Evolutionary conservation across 2,113 vertebrate genomes (phyloP).

Genomic region (Chlamydotis undulata): DNA sequence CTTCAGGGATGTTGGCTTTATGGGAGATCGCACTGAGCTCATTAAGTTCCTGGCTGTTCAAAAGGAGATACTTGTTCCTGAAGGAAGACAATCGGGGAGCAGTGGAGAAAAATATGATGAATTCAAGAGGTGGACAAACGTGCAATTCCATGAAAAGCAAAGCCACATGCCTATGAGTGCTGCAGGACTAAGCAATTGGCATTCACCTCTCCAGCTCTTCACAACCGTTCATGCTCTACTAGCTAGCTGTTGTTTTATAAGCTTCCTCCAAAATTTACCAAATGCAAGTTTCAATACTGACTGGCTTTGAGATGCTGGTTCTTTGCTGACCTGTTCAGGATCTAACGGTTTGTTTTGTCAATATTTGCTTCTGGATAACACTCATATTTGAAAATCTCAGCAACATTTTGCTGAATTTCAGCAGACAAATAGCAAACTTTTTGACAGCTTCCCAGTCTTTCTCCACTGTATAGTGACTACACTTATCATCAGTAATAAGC

Average conservation of each 20-base stretch:
- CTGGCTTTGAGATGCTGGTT: not conserved
- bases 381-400: accelerated
- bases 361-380: not conserved
- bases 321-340: not conserved
- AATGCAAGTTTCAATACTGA: not conserved
- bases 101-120: not conserved
- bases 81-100: not conserved
- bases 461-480: not conserved
- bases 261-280: not conserved
- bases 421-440: not conserved
- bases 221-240: not conserved
- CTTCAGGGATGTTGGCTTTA: constrained; percentile 96
- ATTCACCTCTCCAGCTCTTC: not conserved
- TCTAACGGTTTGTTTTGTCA: not conserved
- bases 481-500: not conserved
- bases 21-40: constrained; percentile 96
- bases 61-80: constrained; percentile 96
- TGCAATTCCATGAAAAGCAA: not conserved
- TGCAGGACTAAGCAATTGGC: not conserved
- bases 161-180: not conserved
- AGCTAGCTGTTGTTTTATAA: not conserved
- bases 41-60: constrained; percentile 95
- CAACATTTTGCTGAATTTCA: not conserved
- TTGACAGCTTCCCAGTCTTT: not conserved
- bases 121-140: not conserved